Base-by-base conservation (phyloP, 2,113 vertebrate species). In the Aepyceros melampus region DNA sequence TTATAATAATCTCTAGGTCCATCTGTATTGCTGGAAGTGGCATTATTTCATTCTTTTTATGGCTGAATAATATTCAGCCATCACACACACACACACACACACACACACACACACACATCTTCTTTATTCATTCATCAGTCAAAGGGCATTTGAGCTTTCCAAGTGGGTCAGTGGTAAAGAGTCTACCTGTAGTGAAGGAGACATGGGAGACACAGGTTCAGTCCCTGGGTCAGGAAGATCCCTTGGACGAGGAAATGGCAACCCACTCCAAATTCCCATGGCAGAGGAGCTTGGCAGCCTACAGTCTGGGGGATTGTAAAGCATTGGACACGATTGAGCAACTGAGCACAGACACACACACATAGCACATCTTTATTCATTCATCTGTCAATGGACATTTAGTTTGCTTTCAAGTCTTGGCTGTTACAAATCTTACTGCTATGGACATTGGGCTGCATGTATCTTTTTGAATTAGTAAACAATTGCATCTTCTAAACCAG, bases 291-390 rank as follows among this genome's bases (percentile, higher is more conserved):
- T 36, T 40, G n/a, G n/a, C 36, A 13, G 5, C 21, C 21, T 25
- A 23, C 15, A 40, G 11, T 25, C 67, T 0, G 0, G 13, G 21
- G 11, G 71, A 3, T 3, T 25, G 71, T 11, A 74, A 74, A 74
- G 71, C 10, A 25, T 1, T 74, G 36, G 36, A 74, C 36, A 12
- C 23, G n/a, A 40, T 1, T 40, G 19, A 71, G 21, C 11, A 43
- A 74, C 36, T 74, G 21, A 74, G 6, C n/a, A 71, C 64, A 67
- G 8, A 33, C 60, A 17, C 62, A 64, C 33, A n/a, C 62, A 33
- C 62, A 64, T 0, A 8, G 29, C 45, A 49, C 45, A 33, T 49
- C 78, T 81, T 81, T 81, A 19, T 21, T 47, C 5, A 1, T 33
- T 81, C 45, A 12, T 81, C 78, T 81, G 78, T 81, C 9, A 33